Evolutionary conservation across 2,888 invertebrate species (phyloP).

Genomic region (Nemotelus nigrinus): DNA sequence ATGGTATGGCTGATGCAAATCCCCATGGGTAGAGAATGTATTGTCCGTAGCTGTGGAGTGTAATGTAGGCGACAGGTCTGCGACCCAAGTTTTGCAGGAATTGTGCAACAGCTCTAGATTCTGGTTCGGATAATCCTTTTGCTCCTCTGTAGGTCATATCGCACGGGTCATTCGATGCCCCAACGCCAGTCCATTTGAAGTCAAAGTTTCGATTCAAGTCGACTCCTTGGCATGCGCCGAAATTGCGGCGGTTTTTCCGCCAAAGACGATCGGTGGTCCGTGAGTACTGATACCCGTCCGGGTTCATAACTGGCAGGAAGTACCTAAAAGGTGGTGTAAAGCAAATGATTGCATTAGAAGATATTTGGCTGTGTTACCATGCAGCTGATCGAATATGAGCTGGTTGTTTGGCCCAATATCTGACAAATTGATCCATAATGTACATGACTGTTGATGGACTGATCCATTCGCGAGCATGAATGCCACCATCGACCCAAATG

Average conservation of each 20-base stretch:
- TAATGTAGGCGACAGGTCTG: constrained; percentile 73
- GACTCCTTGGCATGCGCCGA: constrained; percentile 72
- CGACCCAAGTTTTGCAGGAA: constrained; percentile 66
- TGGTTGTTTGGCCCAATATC: constrained; percentile 72
- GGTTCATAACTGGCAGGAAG: constrained; percentile 79
- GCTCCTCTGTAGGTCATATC: constrained; percentile 82
- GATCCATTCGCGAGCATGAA: constrained; percentile 92
- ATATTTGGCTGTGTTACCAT: constrained; percentile 67
- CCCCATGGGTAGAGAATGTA: constrained; percentile 84
- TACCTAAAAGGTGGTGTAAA: constrained; percentile 56
- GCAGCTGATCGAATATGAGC: constrained; percentile 79
- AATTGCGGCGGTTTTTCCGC: constrained; percentile 77
- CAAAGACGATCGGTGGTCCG: constrained; percentile 82
- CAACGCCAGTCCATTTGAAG: constrained; percentile 84
- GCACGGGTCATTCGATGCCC: constrained; percentile 83
- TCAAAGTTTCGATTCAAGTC: constrained; percentile 90
- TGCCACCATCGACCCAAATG: constrained; percentile 81
- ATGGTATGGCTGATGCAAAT: constrained; percentile 73
- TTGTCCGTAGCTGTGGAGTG: constrained; percentile 77
- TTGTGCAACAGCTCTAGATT: constrained; percentile 74
- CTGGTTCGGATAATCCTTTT: constrained; percentile 83
- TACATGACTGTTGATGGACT: constrained; percentile 82
- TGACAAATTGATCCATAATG: constrained; percentile 75
- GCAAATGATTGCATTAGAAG: neutral
- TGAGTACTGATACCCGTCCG: constrained; percentile 88